These are phyloP conservation scores for Peromyscus attwateri DNA, from an alignment of 2,797 vertebrate species.

Conservation along the genomic window DNA sequence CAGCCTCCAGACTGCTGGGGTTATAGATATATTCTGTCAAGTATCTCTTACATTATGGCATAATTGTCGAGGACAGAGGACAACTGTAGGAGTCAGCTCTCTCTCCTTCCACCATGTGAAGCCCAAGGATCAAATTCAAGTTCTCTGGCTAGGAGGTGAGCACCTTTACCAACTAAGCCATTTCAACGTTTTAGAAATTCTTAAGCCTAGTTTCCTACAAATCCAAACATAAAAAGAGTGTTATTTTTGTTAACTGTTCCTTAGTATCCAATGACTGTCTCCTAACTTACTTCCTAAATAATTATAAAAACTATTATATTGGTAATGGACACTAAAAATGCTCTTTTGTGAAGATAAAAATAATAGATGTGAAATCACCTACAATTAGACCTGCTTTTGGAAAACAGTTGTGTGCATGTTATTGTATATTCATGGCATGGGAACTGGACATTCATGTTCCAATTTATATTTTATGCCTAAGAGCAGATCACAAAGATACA, in stretches of 20 bases:
- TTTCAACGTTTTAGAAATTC: background rate
- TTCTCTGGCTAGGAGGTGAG: background rate
- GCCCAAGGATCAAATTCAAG: background rate
- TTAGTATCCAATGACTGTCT: background rate
- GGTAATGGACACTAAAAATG: constrained; percentile 10
- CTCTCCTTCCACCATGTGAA: too few species aligned
- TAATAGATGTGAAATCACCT: background rate
- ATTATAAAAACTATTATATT: constrained; percentile 41
- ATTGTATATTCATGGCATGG: background rate
- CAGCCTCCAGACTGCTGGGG: background rate
- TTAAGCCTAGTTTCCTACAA: background rate
- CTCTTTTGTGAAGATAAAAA: background rate
- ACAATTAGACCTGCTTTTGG: constrained; percentile 20
- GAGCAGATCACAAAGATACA: background rate
- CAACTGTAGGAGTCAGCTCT: too few species aligned
- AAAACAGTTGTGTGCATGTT: background rate
- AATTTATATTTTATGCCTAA: background rate
- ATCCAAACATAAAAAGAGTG: background rate
- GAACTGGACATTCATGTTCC: background rate
- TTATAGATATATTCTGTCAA: background rate
- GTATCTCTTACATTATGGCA: background rate
- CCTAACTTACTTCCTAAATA: background rate
- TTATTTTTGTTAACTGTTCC: background rate
- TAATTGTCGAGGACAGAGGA: background rate
- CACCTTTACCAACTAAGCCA: background rate